phyloP scores from a whole-genome alignment of 2,113 vertebrate genomes.

The Eurypyga helias region DNA sequence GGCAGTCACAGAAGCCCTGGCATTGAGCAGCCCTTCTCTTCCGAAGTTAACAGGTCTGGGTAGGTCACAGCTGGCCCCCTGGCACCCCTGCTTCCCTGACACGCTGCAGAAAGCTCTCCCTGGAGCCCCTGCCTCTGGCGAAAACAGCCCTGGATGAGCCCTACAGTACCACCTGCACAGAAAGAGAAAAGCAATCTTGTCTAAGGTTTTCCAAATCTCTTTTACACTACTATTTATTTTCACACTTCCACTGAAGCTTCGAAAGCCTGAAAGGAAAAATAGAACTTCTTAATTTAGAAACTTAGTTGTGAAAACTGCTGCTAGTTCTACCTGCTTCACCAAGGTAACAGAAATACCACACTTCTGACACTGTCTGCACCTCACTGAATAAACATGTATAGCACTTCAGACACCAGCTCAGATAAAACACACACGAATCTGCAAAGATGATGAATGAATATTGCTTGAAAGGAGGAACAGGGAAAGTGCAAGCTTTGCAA shows the following conservation, averaged over 20 bases:
- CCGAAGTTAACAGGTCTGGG: accelerated
- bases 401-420: not conserved
- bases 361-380: not conserved
- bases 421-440: not conserved
- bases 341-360: accelerated
- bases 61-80: accelerated
- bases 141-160: not conserved
- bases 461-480: not conserved
- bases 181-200: not conserved
- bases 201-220: not conserved
- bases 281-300: not conserved
- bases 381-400: accelerated
- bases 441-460: accelerated
- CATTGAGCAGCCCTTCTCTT: not conserved
- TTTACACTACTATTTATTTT: not conserved
- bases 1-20: not conserved
- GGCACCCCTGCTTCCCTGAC: not conserved
- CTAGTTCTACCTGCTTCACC: not conserved
- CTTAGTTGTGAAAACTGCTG: not conserved
- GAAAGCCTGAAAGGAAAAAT: not conserved
- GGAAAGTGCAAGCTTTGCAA: slow-evolving; percentile 5
- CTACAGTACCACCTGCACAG: accelerated
- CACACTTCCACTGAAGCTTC: not conserved
- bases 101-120: not conserved
- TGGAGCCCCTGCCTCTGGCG: not conserved